Conservation (phyloP, 2,113 vertebrate species). For the Microcebus tavaratra region DNA sequence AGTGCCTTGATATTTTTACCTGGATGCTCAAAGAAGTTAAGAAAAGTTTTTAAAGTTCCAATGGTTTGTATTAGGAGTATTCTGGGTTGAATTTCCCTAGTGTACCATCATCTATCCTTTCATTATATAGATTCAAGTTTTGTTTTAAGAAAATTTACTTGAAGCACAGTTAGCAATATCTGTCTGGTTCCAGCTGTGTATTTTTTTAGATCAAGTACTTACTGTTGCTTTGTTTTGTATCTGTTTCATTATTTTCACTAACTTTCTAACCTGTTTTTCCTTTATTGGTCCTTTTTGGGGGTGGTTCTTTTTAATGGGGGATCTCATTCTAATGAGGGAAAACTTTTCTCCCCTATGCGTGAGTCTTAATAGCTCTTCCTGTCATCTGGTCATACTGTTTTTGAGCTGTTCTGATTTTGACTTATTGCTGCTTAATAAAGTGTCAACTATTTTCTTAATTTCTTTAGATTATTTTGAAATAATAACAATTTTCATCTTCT, state of each 20-base stretch:
- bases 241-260: neutral
- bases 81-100: neutral
- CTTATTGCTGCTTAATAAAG: neutral
- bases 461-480: constrained; percentile 17
- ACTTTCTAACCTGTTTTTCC: neutral
- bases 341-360: neutral
- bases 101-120: neutral
- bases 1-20: neutral
- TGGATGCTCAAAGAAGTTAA: neutral
- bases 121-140: neutral
- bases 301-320: neutral
- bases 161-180: neutral
- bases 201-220: neutral
- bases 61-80: neutral
- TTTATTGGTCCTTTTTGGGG: neutral
- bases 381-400: neutral
- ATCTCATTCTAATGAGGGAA: too few species aligned
- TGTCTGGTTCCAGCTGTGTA: neutral
- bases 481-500: neutral
- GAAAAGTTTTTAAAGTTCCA: neutral
- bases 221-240: neutral
- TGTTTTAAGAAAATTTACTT: constrained; percentile 26
- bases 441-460: neutral
- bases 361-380: neutral
- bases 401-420: neutral